These are phyloP conservation scores for Rhegmatorhina hoffmannsi DNA, from an alignment of 2,113 vertebrate species.

Conservation along the genomic window DNA sequence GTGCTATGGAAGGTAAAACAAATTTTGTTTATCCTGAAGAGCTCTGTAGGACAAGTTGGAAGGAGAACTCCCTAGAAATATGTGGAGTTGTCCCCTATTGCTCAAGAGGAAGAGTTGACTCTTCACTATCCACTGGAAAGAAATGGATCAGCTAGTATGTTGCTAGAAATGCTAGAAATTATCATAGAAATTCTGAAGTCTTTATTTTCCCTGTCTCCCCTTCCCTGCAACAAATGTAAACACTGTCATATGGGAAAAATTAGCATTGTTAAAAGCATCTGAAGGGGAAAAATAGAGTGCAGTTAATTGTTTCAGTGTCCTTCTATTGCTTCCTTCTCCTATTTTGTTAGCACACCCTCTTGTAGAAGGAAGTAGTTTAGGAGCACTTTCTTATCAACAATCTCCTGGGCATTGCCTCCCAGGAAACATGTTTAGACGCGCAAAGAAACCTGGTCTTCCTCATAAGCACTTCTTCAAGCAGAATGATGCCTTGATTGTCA, in stretches of 20 bases:
- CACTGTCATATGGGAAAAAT: not conserved
- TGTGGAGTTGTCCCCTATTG: not conserved
- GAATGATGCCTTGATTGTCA: not conserved
- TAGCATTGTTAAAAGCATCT: not conserved
- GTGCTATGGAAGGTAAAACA: not conserved
- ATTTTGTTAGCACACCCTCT: not conserved
- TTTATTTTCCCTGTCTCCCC: not conserved
- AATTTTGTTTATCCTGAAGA: not conserved
- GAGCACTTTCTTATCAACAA: not conserved
- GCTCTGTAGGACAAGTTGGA: not conserved
- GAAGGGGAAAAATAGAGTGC: not conserved
- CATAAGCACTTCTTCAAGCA: not conserved
- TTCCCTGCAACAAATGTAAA: not conserved
- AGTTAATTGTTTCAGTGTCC: not conserved
- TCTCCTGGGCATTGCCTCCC: not conserved
- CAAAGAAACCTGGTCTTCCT: not conserved
- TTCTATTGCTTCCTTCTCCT: not conserved
- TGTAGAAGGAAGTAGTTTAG: not conserved
- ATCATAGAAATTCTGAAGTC: not conserved
- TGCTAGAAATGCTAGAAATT: not conserved
- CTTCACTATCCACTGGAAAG: not conserved
- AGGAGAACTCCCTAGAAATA: not conserved
- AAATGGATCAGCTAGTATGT: not conserved
- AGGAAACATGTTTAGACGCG: not conserved
- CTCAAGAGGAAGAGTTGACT: not conserved